Base-by-base conservation (phyloP, 2,888 invertebrate species). In the Thumatha senex region DNA sequence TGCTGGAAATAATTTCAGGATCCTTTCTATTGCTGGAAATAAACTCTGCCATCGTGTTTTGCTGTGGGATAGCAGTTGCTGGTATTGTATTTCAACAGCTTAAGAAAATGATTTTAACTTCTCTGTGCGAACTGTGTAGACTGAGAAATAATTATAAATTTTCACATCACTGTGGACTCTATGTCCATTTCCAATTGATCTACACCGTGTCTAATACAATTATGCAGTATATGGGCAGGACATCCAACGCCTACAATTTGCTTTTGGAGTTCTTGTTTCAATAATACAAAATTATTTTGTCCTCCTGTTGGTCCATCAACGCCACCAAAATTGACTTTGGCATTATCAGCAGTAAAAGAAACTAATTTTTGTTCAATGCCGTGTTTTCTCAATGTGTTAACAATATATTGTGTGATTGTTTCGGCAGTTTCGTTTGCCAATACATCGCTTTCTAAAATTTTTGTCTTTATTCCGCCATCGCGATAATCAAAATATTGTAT, bases 281-380 rank as follows among this genome's bases (percentile, higher is more conserved):
- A 5, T 5, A 24, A 24, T 4, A 5, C 18, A 24, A 61, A 33
- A 70, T 4, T 61, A 61, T 74, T 74, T 51, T 58, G 18, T 24
- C 18, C 18, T 24, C 5, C 46, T 15, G 44, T 33, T 42, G 40
- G 44, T 40, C 56, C 12, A 42, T 50, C 43, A 12, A 67, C 48
- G 8, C 71, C 73, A 15, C 75, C 73, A 57, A 77, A 76, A 57
- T 76, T 77, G n/a, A 64, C 65, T 56, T 75, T 76, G 14, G 65
- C 64, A 53, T 78, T 76, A 45, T 74, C 72, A 30, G 58, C 74
- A 30, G 64, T 63, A 47, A 72, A 72, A 7, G 31, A 31, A 5
- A 8, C 9, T 48, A 57, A 59, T 71, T 74, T 72, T 1, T 1
- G 11, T 31, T 39, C 18, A 31, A 48, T 33, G 14, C 38, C 43